Base-by-base conservation (phyloP, 2,113 vertebrate species). In the Cranoglanis bouderius region DNA sequence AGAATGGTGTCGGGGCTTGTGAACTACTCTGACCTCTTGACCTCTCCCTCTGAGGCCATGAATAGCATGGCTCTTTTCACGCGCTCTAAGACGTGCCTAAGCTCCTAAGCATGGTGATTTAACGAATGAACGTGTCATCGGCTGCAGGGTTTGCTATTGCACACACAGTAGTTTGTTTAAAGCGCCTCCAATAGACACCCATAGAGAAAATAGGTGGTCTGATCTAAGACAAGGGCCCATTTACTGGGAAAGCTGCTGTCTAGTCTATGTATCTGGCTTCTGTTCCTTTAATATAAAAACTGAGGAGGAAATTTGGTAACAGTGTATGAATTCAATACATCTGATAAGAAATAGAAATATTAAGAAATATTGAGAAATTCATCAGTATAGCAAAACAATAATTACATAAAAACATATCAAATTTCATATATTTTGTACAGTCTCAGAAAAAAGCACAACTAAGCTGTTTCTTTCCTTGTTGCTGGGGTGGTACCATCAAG, bases 11-110 rank as follows among this genome's bases (percentile, higher is more conserved):
- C 84, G 89, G 92, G 96, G 97, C 95, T 95, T 97, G 94, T 95
- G 97, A 90, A 97, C 96, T 94, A 97, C 96, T 92, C 97, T 97
- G 72, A 98, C 93, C 97, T 97, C 96, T 88, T 97, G 96, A 90
- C 97, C 90, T 97, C 90, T 94, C 96, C 88, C 97, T 97, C 75
- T 61, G 26, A 29, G 19, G 59, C 65, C 85, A 87, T 89, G 82
- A 91, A 91, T 89, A 87, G 90, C 82, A 82, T 74, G 85, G 81
- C 63, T 87, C 88, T 87, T 89, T 91, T 91, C 88, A 84, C 55
- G 40, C 38, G 1, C 80, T 82, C 53, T 55, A 77, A 90, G 90
- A 86, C 87, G 80, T 87, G 85, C 85, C 82, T 89, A 63, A 85
- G 90, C 82, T 91, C 88, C 75, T 87, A 85, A 87, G 86, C 88